Conservation (phyloP, 2,113 vertebrate species). For the Callaeas wilsoni region DNA sequence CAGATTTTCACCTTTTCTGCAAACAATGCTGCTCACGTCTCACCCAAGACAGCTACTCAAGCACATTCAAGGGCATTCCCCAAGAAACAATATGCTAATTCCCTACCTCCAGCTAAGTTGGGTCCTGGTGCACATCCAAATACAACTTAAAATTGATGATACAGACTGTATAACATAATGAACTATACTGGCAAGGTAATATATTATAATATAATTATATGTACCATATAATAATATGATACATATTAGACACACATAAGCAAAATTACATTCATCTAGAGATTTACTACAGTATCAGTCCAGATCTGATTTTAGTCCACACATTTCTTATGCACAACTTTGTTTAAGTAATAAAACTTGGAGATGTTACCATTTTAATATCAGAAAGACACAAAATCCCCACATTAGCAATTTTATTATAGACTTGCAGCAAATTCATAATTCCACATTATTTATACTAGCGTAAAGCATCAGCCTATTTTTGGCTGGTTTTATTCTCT, state of each 20-base stretch:
- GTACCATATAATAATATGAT: background rate
- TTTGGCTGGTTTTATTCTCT: background rate
- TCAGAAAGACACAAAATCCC: accelerated
- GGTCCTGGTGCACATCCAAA: slow-evolving; percentile 18
- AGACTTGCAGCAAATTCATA: background rate
- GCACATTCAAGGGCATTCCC: slow-evolving; percentile 80
- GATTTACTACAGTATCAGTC: background rate
- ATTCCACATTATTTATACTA: background rate
- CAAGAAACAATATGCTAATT: slow-evolving; percentile 77
- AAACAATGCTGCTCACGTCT: slow-evolving; percentile 68
- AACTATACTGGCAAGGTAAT: slow-evolving; percentile 10
- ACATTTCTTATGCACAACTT: background rate
- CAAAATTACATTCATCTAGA: background rate
- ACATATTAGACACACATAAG: background rate
- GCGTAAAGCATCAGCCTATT: background rate
- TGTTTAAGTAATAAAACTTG: background rate
- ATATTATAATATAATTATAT: too few species aligned
- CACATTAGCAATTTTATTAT: background rate
- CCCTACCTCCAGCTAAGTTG: slow-evolving; percentile 44
- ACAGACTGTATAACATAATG: background rate
- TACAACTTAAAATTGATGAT: background rate
- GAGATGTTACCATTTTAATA: background rate
- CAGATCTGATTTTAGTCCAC: background rate
- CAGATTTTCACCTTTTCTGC: slow-evolving; percentile 45
- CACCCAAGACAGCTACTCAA: slow-evolving; percentile 53